Percentiles rank a stretch among this genome's conserved stretches.
phyloP scores from a whole-genome alignment of 2,797 vertebrate genomes.

The Hippoglossus hippoglossus region DNA sequence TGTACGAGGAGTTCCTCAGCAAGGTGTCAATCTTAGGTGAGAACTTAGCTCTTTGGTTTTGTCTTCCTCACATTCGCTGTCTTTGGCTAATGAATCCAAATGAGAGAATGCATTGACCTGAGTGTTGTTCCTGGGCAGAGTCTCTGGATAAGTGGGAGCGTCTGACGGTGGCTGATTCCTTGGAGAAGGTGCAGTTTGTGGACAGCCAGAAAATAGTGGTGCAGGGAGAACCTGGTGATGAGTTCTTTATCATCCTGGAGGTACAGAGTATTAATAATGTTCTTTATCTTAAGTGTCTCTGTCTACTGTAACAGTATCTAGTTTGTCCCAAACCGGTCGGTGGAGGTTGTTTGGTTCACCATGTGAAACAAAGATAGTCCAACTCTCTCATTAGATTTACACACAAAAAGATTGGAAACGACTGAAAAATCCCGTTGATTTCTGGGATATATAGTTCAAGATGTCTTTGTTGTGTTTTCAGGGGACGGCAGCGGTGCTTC shows the following conservation, averaged over 20 bases:
- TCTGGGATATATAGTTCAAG: background rate
- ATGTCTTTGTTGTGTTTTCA: slow-evolving; percentile 41
- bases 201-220: slow-evolving; percentile 95
- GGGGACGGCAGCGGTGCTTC: slow-evolving; percentile 92
- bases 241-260: slow-evolving; percentile 96
- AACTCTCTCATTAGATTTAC: too few species aligned
- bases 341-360: too few species aligned
- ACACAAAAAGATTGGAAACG: background rate
- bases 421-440: background rate
- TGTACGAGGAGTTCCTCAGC: slow-evolving; percentile 95
- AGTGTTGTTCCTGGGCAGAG: slow-evolving; percentile 75
- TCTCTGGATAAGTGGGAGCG: slow-evolving; percentile 96
- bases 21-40: slow-evolving; percentile 96
- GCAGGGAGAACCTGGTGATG: slow-evolving; percentile 93
- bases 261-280: slow-evolving; percentile 58
- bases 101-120: background rate
- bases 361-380: too few species aligned
- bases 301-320: background rate
- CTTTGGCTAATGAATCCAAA: background rate
- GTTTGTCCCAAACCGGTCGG: background rate
- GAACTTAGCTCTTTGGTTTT: slow-evolving; percentile 30
- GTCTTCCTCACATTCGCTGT: background rate
- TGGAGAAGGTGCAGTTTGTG: slow-evolving; percentile 93
- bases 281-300: background rate
- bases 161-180: slow-evolving; percentile 91